A percentile compares a stretch with the other conserved stretches of the same genome.
Evolutionary conservation across 2,113 vertebrate species (phyloP).

Genomic region (Syngnathus scovelli): DNA sequence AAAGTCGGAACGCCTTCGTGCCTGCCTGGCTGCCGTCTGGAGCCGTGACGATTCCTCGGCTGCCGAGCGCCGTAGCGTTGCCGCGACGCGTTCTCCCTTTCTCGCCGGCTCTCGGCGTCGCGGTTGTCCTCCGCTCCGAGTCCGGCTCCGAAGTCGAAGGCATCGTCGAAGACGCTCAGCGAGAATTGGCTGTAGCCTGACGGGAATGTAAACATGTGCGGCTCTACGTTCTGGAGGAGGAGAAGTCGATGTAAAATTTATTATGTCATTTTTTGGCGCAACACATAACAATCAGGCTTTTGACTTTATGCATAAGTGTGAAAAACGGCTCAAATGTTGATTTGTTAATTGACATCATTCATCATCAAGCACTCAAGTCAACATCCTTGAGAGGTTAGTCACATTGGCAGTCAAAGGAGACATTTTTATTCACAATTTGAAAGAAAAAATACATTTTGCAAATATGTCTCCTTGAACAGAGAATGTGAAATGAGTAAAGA

Average conservation of each 20-base stretch:
- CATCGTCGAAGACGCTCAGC: slow-evolving; percentile 87
- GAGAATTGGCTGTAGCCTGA: slow-evolving; percentile 87
- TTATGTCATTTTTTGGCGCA: too few relatives aligned
- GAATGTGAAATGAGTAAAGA: slow-evolving; percentile 19
- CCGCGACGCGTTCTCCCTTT: slow-evolving; percentile 84
- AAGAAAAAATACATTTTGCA: background rate
- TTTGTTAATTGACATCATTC: background rate
- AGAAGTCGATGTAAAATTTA: background rate
- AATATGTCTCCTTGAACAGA: background rate
- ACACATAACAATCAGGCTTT: too few relatives aligned
- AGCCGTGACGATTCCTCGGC: slow-evolving; percentile 81
- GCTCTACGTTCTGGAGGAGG: slow-evolving; percentile 74
- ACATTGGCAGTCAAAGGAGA: background rate
- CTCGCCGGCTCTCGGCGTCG: slow-evolving; percentile 81
- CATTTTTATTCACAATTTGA: background rate
- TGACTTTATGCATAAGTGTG: too few relatives aligned
- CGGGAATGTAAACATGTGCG: slow-evolving; percentile 83
- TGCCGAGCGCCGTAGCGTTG: slow-evolving; percentile 85
- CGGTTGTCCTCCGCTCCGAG: slow-evolving; percentile 75
- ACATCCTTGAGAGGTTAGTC: background rate
- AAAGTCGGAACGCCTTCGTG: slow-evolving; percentile 89
- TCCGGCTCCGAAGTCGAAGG: slow-evolving; percentile 80
- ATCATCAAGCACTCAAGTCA: background rate
- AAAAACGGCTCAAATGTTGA: background rate
- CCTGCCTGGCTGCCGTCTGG: slow-evolving; percentile 80